Conservation (phyloP, 2,113 vertebrate genomes). For the Promerops cafer region DNA sequence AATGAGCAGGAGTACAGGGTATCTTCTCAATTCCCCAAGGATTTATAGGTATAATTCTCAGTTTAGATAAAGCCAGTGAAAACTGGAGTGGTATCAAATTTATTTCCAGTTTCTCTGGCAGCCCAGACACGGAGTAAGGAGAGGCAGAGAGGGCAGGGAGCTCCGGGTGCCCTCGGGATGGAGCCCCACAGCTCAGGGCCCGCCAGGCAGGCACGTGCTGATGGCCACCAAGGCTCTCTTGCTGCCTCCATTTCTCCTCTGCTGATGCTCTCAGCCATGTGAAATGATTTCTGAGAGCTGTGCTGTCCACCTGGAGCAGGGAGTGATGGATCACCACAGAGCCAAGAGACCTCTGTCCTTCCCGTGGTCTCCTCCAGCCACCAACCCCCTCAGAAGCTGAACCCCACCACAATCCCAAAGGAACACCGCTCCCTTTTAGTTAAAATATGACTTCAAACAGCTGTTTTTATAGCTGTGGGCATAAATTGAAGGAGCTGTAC, state of each 20-base stretch:
- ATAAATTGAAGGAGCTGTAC: background rate
- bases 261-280: background rate
- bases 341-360: background rate
- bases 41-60: background rate
- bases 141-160: background rate
- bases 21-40: background rate
- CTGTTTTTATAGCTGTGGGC: constrained; percentile 11
- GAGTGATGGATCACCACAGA: background rate
- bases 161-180: background rate
- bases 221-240: background rate
- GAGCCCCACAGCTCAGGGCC: background rate
- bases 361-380: background rate
- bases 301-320: background rate
- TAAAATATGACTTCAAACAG: background rate
- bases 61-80: background rate
- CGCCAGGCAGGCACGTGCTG: background rate
- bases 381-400: background rate
- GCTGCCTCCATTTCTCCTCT: background rate
- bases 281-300: background rate
- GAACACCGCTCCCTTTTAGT: background rate
- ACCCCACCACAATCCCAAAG: background rate
- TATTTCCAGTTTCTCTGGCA: background rate
- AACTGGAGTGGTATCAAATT: background rate
- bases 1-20: background rate
- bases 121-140: background rate